Base-by-base conservation (phyloP, 2,797 vertebrate genomes). In the Triplophysa bombifrons region DNA sequence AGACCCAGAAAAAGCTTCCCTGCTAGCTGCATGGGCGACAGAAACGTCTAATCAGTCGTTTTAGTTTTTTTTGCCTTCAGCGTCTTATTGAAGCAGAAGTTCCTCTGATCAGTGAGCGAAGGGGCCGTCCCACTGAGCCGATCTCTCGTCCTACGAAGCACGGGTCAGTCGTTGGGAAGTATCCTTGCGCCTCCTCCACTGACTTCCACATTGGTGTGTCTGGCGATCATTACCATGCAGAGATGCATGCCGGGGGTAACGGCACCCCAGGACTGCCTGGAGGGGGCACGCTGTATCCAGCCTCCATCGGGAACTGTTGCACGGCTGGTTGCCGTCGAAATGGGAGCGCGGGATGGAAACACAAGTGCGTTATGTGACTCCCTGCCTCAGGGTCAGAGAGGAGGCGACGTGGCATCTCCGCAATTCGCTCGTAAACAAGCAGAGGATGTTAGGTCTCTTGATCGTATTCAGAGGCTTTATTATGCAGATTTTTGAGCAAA, bases 181-280 rank as follows among this genome's bases (percentile, higher is more conserved):
- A 88, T 87, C 88, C 89, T 91, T 88, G 87, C 87, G 88, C 86
- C 82, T 46, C 44, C 89, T 46, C 44, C 89, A 86, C 90, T 91
- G 90, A 90, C 91, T 90, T 87, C 19, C 87, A 87, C 80, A 82
- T 80, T 41, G 72, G 86, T 84, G 82, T 85, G 87, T 88, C 83
- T 86, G 81, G 83, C 84, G 88, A 90, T 93, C 92, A 93, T 93
- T 93, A 93, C 86, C 86, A 90, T 86, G 86, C 84, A 74, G 66
- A 75, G 65, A 41, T 11, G 22, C 34, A 55, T 82, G 84, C 88
- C 51, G 83, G 86, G 81, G 85, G 88, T 86, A 89, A 91, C 88
- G 88, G 89, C 92, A 94, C 93, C 93, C 90, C 92, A 92, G 92
- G 92, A 93, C 89, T 92, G 93, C 93, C 92, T 93, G 91, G 91